Evolutionary conservation across 2,113 vertebrate species (phyloP).

Genomic region (Picathartes gymnocephalus): DNA sequence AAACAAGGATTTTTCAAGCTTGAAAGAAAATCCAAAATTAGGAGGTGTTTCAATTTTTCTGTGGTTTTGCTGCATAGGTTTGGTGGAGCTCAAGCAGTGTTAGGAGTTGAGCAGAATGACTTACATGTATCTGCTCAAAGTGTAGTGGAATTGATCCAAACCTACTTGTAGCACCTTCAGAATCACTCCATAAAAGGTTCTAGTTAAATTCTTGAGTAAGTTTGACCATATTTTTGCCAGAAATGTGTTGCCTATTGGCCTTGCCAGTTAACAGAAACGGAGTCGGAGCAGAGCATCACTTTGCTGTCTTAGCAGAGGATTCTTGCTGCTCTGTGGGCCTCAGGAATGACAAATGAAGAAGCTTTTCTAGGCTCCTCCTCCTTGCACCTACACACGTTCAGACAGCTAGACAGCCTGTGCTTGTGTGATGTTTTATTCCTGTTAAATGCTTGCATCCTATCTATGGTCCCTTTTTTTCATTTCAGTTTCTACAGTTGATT

Average conservation of each 20-base stretch:
- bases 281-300: not conserved
- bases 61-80: not conserved
- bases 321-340: not conserved
- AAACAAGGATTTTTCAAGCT: not conserved
- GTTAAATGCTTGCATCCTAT: not conserved
- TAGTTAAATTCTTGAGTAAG: not conserved
- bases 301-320: not conserved
- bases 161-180: not conserved
- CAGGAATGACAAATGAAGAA: not conserved
- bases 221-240: not conserved
- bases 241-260: not conserved
- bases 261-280: not conserved
- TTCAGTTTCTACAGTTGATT: not conserved
- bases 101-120: not conserved
- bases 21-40: not conserved
- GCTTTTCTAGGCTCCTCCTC: not conserved
- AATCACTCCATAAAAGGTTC: not conserved
- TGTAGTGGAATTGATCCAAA: not conserved
- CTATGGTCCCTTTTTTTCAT: not conserved
- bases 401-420: not conserved
- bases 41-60: not conserved
- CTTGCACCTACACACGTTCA: rapidly evolving
- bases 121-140: not conserved
- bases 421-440: not conserved
- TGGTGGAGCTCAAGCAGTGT: not conserved